Evolutionary conservation across 64 coral and sea anemone species (phyloP).

Genomic region (Hydrozoanthus tunicans): DNA sequence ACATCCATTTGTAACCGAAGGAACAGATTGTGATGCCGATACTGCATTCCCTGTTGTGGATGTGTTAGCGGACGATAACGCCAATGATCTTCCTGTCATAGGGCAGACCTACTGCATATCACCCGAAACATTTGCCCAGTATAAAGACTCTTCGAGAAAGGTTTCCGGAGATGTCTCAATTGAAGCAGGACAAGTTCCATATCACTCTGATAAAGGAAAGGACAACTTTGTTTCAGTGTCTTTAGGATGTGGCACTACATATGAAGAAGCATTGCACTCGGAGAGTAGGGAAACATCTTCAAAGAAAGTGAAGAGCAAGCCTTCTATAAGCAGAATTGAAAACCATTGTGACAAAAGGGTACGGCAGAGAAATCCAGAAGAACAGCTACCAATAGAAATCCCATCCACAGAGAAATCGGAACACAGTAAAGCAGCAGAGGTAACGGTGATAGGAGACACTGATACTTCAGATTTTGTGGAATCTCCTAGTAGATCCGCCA

Average conservation of each 20-base stretch:
- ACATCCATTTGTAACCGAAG: not conserved
- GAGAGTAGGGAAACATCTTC: not conserved
- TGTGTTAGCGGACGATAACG: not conserved
- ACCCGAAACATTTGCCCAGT: conserved; percentile 24
- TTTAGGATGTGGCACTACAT: not conserved
- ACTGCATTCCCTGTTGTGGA: not conserved
- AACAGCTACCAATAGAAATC: not conserved
- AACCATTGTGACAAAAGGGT: not conserved
- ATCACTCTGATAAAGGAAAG: not conserved
- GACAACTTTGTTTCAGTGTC: not conserved
- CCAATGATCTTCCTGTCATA: not conserved
- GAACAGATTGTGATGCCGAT: not conserved
- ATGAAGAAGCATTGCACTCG: not conserved
- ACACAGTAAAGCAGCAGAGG: too few relatives aligned
- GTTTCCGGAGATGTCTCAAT: not conserved
- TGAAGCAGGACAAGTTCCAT: not conserved
- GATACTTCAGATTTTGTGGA: conserved; percentile 24
- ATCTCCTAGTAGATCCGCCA: conserved; percentile 30
- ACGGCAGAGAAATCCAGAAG: not conserved
- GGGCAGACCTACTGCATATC: conserved; percentile 23
- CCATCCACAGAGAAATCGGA: not conserved
- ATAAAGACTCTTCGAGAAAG: not conserved
- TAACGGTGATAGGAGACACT: not conserved
- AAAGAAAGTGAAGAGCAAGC: not conserved
- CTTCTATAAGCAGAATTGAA: not conserved